Evolutionary conservation across 2,797 vertebrate species (phyloP).

Genomic region (Adelosebastes latens): DNA sequence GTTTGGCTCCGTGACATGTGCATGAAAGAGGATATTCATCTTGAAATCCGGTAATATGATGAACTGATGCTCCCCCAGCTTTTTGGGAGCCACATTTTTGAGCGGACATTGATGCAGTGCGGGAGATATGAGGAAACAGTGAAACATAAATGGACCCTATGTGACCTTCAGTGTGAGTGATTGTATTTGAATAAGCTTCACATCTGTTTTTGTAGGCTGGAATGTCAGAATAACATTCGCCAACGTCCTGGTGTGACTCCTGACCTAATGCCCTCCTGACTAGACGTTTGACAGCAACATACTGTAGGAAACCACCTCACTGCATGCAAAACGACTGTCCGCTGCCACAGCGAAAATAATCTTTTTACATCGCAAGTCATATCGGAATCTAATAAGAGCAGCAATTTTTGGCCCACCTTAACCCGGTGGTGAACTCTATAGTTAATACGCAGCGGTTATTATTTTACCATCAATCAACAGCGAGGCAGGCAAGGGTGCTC

Average conservation of each 20-base stretch:
- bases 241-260: constrained; percentile 59
- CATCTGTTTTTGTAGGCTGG: constrained; percentile 60
- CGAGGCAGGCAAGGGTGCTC: constrained; percentile 79
- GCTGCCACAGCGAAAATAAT: constrained; percentile 63
- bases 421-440: constrained; percentile 94
- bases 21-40: constrained; percentile 69
- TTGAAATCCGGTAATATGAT: constrained; percentile 59
- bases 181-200: constrained; percentile 71
- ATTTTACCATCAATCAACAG: constrained; percentile 97
- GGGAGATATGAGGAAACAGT: constrained; percentile 56
- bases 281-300: constrained; percentile 49
- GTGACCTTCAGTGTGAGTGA: constrained; percentile 65
- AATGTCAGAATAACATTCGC: constrained; percentile 52
- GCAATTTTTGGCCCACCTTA: constrained; percentile 93
- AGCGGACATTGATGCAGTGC: constrained; percentile 64
- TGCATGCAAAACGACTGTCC: constrained; percentile 58
- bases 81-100: constrained; percentile 63
- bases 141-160: constrained; percentile 49
- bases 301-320: constrained; percentile 43
- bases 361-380: constrained; percentile 81
- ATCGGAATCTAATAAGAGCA: constrained; percentile 92
- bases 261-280: constrained; percentile 65
- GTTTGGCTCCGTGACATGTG: constrained; percentile 56
- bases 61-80: constrained; percentile 63
- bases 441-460: constrained; percentile 97